phyloP scores from a whole-genome alignment of 2,797 vertebrate genomes.

The Toxotes lorentzi region DNA sequence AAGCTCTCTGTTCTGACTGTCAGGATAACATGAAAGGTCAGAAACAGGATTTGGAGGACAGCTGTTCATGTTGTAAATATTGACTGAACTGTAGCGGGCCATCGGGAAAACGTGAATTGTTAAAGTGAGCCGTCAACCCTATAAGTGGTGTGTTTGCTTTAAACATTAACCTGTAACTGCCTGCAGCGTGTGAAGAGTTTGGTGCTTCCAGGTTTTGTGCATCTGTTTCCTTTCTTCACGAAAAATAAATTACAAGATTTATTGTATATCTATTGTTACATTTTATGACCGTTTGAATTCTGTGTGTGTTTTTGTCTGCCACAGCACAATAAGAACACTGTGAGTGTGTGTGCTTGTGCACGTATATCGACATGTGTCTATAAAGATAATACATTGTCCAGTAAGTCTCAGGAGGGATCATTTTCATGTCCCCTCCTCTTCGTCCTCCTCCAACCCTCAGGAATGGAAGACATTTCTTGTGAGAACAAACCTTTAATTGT shows the following conservation, averaged over 20 bases:
- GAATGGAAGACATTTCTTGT: conserved; percentile 78
- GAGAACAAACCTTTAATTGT: conserved; percentile 86
- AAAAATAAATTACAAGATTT: conserved; percentile 61
- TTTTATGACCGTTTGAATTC: conserved; percentile 57
- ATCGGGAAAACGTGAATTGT: conserved; percentile 70
- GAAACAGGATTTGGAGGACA: conserved; percentile 65
- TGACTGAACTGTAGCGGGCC: conserved; percentile 68
- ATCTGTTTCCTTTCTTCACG: conserved; percentile 71
- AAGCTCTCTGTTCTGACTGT: conserved; percentile 24
- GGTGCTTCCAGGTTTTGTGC: conserved; percentile 78
- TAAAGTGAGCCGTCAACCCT: conserved; percentile 64
- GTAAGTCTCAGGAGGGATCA: conserved; percentile 65
- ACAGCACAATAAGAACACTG: conserved; percentile 4
- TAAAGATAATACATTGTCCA: conserved; percentile 67
- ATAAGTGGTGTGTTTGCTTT: conserved; percentile 68
- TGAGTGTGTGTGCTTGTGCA: conserved; percentile 3
- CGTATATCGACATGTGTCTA: conserved; percentile 65
- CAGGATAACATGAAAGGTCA: conserved; percentile 62
- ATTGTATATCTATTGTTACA: conserved; percentile 61
- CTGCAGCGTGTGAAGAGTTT: conserved; percentile 47
- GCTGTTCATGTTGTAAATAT: conserved; percentile 74
- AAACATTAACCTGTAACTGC: conserved; percentile 70
- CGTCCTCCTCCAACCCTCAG: conserved; percentile 63
- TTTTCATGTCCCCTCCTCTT: conserved; percentile 66
- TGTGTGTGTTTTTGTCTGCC: conserved; percentile 33